Percentiles rank a stretch among this genome's conserved stretches.
Conservation (phyloP, 2,113 vertebrate genomes). For the Rutilus rutilus region DNA sequence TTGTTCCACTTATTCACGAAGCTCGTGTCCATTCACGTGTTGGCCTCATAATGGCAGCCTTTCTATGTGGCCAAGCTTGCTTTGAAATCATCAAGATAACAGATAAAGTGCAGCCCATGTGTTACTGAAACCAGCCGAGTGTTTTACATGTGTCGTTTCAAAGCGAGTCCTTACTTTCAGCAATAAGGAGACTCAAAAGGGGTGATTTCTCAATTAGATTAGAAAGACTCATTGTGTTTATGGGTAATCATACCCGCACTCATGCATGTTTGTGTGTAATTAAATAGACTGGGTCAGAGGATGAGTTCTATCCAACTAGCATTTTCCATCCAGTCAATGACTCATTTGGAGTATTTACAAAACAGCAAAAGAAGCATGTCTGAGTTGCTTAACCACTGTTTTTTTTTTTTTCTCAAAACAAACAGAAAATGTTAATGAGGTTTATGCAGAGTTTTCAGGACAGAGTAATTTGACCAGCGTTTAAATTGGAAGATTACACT, state of each 20-base stretch:
- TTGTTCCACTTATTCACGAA: constrained; percentile 59
- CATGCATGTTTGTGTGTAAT: background rate
- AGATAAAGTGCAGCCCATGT: constrained; percentile 41
- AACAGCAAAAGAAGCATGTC: background rate
- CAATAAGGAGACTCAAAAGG: background rate
- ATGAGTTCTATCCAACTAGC: background rate
- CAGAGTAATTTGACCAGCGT: background rate
- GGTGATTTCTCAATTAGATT: background rate
- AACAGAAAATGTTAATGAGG: constrained; percentile 18
- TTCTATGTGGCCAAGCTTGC: constrained; percentile 8
- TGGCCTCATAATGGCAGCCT: constrained; percentile 49
- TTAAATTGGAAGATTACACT: background rate
- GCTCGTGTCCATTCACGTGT: constrained; percentile 68
- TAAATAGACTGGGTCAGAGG: background rate
- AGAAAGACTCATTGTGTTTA: background rate
- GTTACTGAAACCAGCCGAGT: background rate
- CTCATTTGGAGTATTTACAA: background rate
- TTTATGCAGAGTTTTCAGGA: background rate
- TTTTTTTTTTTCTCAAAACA: background rate
- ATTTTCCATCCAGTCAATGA: background rate
- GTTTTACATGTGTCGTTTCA: background rate
- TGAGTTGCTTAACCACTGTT: background rate
- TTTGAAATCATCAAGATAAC: constrained; percentile 55
- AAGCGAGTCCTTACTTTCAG: background rate
- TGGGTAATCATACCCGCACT: constrained; percentile 40